These are phyloP conservation scores for Hystrix brachyura DNA, from an alignment of 2,113 vertebrate species.

Conservation along the genomic window DNA sequence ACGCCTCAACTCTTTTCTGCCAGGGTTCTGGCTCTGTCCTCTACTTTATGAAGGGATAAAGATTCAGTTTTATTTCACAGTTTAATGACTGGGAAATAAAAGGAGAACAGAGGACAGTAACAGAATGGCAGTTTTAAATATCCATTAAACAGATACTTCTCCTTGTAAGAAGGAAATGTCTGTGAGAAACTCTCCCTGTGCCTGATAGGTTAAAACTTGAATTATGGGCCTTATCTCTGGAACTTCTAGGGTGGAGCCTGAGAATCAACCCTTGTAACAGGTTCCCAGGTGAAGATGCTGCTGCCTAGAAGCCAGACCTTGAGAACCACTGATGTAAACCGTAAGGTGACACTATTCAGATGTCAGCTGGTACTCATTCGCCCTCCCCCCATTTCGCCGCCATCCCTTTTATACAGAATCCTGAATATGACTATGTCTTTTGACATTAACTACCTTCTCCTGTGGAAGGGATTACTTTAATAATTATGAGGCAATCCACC, in stretches of 20 bases:
- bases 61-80: constrained; percentile 59
- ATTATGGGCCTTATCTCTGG: not conserved
- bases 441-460: not conserved
- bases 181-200: not conserved
- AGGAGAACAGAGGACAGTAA: constrained; percentile 14
- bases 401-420: not conserved
- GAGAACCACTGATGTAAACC: not conserved
- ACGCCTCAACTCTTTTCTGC: constrained; percentile 47
- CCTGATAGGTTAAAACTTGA: constrained; percentile 34
- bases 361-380: not conserved
- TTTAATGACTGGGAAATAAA: constrained; percentile 63
- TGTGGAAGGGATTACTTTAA: not conserved
- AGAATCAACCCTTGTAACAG: not conserved
- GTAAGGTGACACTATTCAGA: not conserved
- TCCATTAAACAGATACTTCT: constrained; percentile 34
- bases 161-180: not conserved
- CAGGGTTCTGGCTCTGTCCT: not conserved
- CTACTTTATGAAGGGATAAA: constrained; percentile 46
- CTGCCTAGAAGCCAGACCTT: not conserved
- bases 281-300: not conserved
- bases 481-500: not conserved
- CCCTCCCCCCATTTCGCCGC: not conserved
- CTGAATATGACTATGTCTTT: not conserved
- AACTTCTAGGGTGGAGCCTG: not conserved
- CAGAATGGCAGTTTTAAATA: constrained; percentile 38